Evolutionary conservation across 2,888 invertebrate genomes (phyloP), one percentile per base, ranked within the genome.

Genomic region (Leistus spinibarbis): DNA sequence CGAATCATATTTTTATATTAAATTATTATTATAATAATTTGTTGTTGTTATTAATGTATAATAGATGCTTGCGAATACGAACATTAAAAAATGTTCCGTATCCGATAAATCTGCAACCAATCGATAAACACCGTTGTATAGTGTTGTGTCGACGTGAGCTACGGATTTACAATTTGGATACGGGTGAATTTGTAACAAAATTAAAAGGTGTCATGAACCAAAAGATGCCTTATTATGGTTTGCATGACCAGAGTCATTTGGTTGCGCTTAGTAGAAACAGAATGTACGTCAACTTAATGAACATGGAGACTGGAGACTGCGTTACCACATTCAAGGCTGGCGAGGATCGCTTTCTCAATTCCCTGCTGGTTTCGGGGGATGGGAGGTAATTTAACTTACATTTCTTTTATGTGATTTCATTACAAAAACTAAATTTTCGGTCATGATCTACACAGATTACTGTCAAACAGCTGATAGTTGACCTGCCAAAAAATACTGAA

Each of bases 191-290:
- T 83, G 81, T 93, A 81, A 91, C 92, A 10, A 91, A 93, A 56
- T 85, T 95, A 63, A 93, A 94, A 82, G 94, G 94, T 53, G 94
- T 96, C 24, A 95, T 96, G 94, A 96, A 96, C 87, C 95, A 96
- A 84, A 95, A 95, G 85, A 95, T 95, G 95, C 95, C 96, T 75
- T 95, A 91, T 84, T 96, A 93, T 85, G 95, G 95, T 0, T 88
- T 95, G 9, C 94, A 95, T 83, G 94, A 95, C 86, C 86, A 90
- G 68, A 90, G 90, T 68, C 95, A 95, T 83, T 86, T 93, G 77
- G 95, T 96, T 40, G 92, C 95, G 2, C 87, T 96, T 54, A 93
- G 95, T 5, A 88, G 96, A 76, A 96, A 96, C 87, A 87, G 95
- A 81, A 95, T 95, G 95, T 95, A 95, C 82, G 94, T 95, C 79